Conservation (phyloP, 2,888 invertebrate species). For the Arctia plantaginis region DNA sequence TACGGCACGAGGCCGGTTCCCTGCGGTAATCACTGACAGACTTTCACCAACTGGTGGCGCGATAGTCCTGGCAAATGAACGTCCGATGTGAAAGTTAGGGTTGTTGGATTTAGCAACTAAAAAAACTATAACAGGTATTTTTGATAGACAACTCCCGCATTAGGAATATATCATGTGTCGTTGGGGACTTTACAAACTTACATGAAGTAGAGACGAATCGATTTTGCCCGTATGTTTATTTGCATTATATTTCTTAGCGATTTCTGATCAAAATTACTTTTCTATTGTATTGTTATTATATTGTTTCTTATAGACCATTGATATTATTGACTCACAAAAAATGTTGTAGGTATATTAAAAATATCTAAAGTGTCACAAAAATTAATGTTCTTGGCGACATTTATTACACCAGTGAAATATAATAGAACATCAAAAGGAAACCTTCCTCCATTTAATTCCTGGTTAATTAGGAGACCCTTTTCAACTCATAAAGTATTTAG, state of each 20-base stretch:
- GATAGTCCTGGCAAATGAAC: slow-evolving; percentile 46
- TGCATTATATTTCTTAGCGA: not conserved
- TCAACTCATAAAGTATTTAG: not conserved
- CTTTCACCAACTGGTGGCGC: slow-evolving; percentile 39
- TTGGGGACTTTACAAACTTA: too few relatives aligned
- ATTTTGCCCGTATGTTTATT: too few relatives aligned
- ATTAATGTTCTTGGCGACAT: slow-evolving; percentile 10
- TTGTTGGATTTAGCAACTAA: slow-evolving; percentile 9
- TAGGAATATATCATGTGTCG: too few relatives aligned
- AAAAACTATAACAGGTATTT: not conserved
- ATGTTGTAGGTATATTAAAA: not conserved
- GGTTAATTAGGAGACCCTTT: not conserved
- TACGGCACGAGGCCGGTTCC: slow-evolving; percentile 51
- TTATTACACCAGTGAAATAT: slow-evolving; percentile 8
- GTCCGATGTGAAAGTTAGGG: slow-evolving; percentile 28
- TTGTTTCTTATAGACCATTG: too few relatives aligned
- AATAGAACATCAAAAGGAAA: not conserved
- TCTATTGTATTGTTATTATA: too few relatives aligned
- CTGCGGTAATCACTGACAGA: slow-evolving; percentile 48
- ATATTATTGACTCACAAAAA: not conserved
- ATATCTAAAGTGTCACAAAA: slow-evolving; percentile 5
- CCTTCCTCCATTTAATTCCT: not conserved
- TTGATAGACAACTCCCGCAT: too few relatives aligned
- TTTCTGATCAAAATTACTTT: not conserved
- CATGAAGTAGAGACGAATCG: too few relatives aligned